These are phyloP conservation scores for Hydrolagus affinis DNA, from an alignment of 2,113 vertebrate species.

Conservation along the genomic window DNA sequence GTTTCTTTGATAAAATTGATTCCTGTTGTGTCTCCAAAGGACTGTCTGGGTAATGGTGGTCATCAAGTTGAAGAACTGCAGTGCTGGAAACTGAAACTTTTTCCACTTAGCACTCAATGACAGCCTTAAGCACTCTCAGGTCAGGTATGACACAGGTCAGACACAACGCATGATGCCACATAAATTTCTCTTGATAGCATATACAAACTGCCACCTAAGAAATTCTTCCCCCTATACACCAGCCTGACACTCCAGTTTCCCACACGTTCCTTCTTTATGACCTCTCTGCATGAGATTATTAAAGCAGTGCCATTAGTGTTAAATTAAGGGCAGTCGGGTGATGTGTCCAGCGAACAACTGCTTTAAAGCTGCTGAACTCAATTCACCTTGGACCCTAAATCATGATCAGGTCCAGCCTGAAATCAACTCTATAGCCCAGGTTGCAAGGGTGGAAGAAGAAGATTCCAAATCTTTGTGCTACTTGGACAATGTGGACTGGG, in stretches of 20 bases:
- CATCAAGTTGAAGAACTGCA: not conserved
- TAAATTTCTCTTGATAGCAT: not conserved
- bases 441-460: not conserved
- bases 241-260: not conserved
- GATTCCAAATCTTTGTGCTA: not conserved
- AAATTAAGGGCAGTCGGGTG: not conserved
- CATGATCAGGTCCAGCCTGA: not conserved
- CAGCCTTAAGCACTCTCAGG: not conserved
- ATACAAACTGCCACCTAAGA: not conserved
- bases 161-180: not conserved
- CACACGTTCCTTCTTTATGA: slow-evolving; percentile 2
- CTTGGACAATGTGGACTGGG: not conserved
- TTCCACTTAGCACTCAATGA: not conserved
- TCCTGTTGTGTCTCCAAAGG: not conserved
- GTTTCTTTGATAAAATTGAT: not conserved
- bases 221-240: not conserved
- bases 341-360: not conserved
- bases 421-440: not conserved
- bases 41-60: not conserved
- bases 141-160: slow-evolving; percentile 17
- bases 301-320: not conserved
- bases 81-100: not conserved
- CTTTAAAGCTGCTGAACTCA: not conserved
- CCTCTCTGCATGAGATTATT: not conserved
- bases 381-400: not conserved